Evolutionary conservation across 2,113 vertebrate species (phyloP).

Genomic region (Lophura nycthemera): DNA sequence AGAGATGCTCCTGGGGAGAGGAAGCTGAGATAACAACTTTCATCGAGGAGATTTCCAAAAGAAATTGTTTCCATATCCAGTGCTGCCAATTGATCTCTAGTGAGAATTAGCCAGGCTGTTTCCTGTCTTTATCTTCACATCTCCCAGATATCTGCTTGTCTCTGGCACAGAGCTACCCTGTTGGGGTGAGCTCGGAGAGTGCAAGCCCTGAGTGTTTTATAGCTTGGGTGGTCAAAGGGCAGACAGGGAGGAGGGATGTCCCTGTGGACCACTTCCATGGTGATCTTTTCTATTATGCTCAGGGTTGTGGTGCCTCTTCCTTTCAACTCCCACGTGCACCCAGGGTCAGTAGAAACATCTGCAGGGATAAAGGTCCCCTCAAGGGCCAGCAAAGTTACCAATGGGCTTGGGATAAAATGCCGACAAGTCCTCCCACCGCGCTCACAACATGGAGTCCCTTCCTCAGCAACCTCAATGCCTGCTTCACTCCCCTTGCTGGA

Average conservation of each 20-base stretch:
- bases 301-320: fast-evolving
- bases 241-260: fast-evolving
- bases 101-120: background rate
- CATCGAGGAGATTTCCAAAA: background rate
- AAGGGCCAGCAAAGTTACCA: background rate
- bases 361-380: background rate
- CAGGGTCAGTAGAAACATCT: background rate
- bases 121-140: fast-evolving
- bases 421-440: fast-evolving
- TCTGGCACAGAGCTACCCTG: fast-evolving
- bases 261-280: fast-evolving
- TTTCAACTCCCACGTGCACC: background rate
- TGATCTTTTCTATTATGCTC: background rate
- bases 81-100: background rate
- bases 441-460: fast-evolving
- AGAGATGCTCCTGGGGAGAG: background rate
- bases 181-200: fast-evolving
- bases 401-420: fast-evolving
- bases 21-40: background rate
- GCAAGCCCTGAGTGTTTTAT: fast-evolving
- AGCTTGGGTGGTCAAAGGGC: background rate
- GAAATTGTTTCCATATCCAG: fast-evolving
- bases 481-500: background rate
- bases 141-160: background rate
- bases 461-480: fast-evolving